Evolutionary conservation across 2,888 invertebrate species (phyloP).

Genomic region (Hartigia nigra): DNA sequence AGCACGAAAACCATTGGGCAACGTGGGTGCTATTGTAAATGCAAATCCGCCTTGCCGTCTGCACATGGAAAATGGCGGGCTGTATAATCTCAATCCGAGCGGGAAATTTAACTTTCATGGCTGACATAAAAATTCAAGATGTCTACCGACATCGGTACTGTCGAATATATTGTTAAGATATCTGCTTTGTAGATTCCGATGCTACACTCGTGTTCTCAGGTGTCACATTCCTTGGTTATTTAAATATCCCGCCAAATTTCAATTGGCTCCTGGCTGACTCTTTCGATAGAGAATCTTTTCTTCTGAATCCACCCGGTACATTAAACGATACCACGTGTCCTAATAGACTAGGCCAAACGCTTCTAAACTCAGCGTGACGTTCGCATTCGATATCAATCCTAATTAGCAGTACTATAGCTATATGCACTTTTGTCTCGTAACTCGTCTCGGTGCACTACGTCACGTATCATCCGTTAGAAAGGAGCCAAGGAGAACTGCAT

Average conservation of each 20-base stretch:
- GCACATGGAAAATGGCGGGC: not conserved
- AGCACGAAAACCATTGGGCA: not conserved
- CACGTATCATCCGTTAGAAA: slow-evolving; percentile 43
- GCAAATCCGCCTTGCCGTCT: not conserved
- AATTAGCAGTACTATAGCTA: slow-evolving; percentile 20
- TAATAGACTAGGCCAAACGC: not conserved
- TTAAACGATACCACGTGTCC: not conserved
- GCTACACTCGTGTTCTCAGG: not conserved
- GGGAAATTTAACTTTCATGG: not conserved
- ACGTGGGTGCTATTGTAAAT: not conserved
- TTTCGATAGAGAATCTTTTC: too few species aligned
- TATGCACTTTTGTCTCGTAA: slow-evolving; percentile 14
- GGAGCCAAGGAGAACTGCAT: slow-evolving; percentile 57
- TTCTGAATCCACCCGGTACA: not conserved
- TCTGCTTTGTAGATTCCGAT: slow-evolving; percentile 43
- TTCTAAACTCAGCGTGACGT: not conserved
- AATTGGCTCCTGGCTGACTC: not conserved
- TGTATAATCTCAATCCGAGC: not conserved
- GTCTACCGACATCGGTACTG: slow-evolving; percentile 21
- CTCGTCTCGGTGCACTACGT: slow-evolving; percentile 29
- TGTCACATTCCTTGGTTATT: slow-evolving; percentile 17
- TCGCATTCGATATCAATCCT: not conserved
- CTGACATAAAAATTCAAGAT: slow-evolving; percentile 16
- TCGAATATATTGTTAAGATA: slow-evolving; percentile 13
- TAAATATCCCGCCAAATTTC: slow-evolving; percentile 32